Evolutionary conservation across 2,888 invertebrate genomes (phyloP), one percentile per base, ranked within the genome.

Genomic region (Sabatieria punctata): DNA sequence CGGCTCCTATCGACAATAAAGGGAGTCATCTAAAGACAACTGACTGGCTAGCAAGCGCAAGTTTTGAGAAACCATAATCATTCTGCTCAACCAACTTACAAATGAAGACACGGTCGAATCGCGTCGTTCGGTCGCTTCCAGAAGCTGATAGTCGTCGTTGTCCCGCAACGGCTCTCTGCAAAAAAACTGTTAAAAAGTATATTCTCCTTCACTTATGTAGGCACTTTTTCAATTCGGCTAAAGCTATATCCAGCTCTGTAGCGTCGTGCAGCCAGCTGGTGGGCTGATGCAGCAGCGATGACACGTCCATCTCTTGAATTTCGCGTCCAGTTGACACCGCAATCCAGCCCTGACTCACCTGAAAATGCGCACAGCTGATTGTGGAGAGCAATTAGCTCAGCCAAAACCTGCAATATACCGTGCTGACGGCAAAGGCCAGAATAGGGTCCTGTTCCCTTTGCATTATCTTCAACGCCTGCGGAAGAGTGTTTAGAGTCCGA

Each of bases 361-460:
- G 45, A 44, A 53, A 39, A 39, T 8, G 15, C n/a, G 15, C 22
- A 25, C 22, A 33, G 4, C 8, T 19, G 21, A n/a, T 21, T n/a
- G n/a, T n/a, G n/a, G n/a, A n/a, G n/a, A n/a, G n/a, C n/a, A n/a
- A n/a, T n/a, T n/a, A n/a, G n/a, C n/a, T n/a, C n/a, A n/a, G n/a
- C n/a, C n/a, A n/a, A n/a, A n/a, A 30, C 15, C 30, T 38, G 19
- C 22, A 13, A 39, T 53, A 53, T 63, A 85, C 88, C 75, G 84
- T 82, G 68, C 91, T 93, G 49, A 93, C 75, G 64, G 93, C 91
- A 74, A 97, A 97, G 27, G 95, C 85, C 45, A 88, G 80, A 57
- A 97, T 91, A 47, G 89, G 85, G 68, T 97, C 97, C 70, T 91
- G 91, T 65, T 97, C 97, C 70, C 95, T 93, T 69, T 97, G 95